These are phyloP conservation scores for Uria lomvia DNA, from an alignment of 2,113 vertebrate genomes.

Conservation along the genomic window DNA sequence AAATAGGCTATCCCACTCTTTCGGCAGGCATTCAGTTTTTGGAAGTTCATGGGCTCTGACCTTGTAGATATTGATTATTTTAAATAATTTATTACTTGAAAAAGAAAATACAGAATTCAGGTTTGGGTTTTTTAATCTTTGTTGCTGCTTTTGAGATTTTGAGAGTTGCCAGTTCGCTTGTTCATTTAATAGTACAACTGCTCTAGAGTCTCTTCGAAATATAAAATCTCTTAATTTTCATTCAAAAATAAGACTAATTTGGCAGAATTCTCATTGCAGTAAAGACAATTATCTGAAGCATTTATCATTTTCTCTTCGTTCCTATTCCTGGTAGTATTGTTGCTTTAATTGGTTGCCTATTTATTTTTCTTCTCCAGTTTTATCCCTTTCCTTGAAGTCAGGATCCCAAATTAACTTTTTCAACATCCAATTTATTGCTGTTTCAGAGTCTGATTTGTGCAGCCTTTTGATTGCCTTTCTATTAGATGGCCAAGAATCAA, in stretches of 20 bases:
- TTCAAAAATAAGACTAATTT: background rate
- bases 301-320: background rate
- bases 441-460: background rate
- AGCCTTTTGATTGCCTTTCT: background rate
- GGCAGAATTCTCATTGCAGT: background rate
- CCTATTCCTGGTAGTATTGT: background rate
- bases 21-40: background rate
- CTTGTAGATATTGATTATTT: background rate
- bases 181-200: background rate
- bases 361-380: background rate
- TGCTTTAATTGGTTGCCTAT: constrained; percentile 18
- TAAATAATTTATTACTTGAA: background rate
- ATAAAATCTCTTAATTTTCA: background rate
- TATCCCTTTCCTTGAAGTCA: background rate
- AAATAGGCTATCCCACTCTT: background rate
- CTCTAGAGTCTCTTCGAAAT: background rate
- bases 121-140: background rate
- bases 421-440: background rate
- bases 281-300: background rate
- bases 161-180: background rate
- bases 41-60: background rate
- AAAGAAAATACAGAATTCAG: background rate
- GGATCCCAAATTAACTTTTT: constrained; percentile 18
- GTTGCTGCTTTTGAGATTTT: background rate
- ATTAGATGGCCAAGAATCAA: background rate